Conservation (phyloP, 2,797 vertebrate genomes). For the Acanthopagrus latus region DNA sequence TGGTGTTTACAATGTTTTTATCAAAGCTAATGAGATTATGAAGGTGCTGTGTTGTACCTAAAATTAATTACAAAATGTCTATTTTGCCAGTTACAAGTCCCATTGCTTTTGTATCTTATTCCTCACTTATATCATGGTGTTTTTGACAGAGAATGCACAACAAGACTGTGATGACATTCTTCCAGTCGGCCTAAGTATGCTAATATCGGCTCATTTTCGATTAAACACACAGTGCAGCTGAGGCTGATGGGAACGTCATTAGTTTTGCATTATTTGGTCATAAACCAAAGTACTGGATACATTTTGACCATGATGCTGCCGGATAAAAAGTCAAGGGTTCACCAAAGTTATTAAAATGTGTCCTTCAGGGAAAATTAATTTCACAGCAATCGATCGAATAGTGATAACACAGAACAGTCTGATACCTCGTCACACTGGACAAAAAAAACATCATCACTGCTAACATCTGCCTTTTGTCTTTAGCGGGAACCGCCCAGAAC, state of each 20-base stretch:
- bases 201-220: not conserved
- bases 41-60: not conserved
- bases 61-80: not conserved
- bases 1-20: not conserved
- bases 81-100: not conserved
- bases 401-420: not conserved
- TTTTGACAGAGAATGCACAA: not conserved
- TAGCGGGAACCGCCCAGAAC: too few species aligned
- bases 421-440: too few species aligned
- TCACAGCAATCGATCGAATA: not conserved
- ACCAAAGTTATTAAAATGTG: not conserved
- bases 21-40: not conserved
- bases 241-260: not conserved
- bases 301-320: not conserved
- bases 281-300: not conserved
- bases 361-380: not conserved
- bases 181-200: too few species aligned
- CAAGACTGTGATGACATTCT: too few species aligned
- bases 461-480: too few species aligned
- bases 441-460: too few species aligned
- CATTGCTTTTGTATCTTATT: not conserved
- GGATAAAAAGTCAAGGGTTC: not conserved
- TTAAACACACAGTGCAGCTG: not conserved
- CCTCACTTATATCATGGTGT: accelerated
- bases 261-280: not conserved